These are phyloP conservation scores for Sminthurides aquaticus DNA, from an alignment of 2,888 invertebrate genomes.

Conservation along the genomic window DNA sequence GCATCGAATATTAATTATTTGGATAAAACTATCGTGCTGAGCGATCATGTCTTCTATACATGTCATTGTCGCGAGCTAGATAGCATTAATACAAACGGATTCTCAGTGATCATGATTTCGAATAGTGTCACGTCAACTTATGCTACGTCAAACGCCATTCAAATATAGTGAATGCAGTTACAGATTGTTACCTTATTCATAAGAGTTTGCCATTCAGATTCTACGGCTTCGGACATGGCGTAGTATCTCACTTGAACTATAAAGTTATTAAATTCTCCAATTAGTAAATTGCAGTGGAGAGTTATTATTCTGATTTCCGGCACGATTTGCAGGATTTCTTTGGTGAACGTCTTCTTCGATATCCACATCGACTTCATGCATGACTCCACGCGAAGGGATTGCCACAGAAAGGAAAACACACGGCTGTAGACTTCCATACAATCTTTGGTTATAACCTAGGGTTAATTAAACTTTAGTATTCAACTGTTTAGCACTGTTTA, in stretches of 20 bases:
- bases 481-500: no score
- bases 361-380: slow-evolving; percentile 16
- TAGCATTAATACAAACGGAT: no score
- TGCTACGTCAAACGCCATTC: no score
- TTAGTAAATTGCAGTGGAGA: slow-evolving; percentile 12
- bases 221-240: slow-evolving; percentile 23
- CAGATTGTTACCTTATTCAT: slow-evolving; percentile 5
- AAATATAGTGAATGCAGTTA: neutral
- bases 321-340: slow-evolving; percentile 5
- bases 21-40: slow-evolving; percentile 17
- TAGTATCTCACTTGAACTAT: slow-evolving; percentile 16
- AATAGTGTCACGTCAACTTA: no score
- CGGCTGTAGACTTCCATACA: slow-evolving; percentile 13
- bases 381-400: slow-evolving; percentile 12
- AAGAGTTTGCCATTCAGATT: slow-evolving; percentile 18
- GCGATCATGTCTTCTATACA: slow-evolving; percentile 21
- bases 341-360: slow-evolving; percentile 10
- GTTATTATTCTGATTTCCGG: slow-evolving; percentile 8
- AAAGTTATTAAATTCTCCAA: slow-evolving; percentile 20
- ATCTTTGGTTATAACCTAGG: slow-evolving; percentile 12
- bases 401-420: slow-evolving; percentile 20
- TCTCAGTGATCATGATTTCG: no score
- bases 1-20: slow-evolving; percentile 11
- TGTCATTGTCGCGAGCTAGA: slow-evolving; percentile 8
- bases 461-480: no score